Conservation (phyloP, 2,888 invertebrate genomes). For the Agelastica alni region DNA sequence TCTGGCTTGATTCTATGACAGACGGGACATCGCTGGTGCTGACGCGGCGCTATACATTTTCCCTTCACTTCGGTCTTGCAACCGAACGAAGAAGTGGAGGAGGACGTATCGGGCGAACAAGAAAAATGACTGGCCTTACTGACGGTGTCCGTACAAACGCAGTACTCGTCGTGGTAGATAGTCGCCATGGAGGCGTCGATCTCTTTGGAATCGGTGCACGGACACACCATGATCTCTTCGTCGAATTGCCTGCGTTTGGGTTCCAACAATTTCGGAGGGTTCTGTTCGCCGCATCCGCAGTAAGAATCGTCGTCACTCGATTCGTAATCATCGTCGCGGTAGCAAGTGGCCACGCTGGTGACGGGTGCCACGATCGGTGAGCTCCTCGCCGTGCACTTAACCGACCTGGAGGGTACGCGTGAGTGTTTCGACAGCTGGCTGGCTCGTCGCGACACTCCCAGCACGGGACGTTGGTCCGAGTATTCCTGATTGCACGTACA, state of each 20-base stretch:
- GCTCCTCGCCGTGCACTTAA: constrained; percentile 2
- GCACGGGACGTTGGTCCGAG: background rate
- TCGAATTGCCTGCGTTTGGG: background rate
- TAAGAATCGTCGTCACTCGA: background rate
- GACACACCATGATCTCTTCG: background rate
- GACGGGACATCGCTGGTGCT: background rate
- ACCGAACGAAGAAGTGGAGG: background rate
- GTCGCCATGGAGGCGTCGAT: background rate
- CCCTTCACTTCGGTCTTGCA: too few species aligned
- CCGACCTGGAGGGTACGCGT: background rate
- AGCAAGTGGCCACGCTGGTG: background rate
- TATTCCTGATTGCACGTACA: background rate
- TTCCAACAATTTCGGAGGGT: background rate
- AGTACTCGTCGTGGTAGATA: too few species aligned
- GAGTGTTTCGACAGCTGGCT: background rate
- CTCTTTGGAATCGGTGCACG: background rate
- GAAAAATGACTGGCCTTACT: background rate
- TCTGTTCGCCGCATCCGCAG: background rate
- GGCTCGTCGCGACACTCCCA: background rate
- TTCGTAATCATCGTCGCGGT: background rate
- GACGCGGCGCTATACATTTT: background rate
- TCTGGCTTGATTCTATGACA: background rate
- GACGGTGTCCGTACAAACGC: background rate
- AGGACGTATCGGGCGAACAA: background rate
- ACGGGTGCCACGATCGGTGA: background rate